Evolutionary conservation across 1,140 invertebrate species (phyloP).

Genomic region (Chymomyza costata): DNA sequence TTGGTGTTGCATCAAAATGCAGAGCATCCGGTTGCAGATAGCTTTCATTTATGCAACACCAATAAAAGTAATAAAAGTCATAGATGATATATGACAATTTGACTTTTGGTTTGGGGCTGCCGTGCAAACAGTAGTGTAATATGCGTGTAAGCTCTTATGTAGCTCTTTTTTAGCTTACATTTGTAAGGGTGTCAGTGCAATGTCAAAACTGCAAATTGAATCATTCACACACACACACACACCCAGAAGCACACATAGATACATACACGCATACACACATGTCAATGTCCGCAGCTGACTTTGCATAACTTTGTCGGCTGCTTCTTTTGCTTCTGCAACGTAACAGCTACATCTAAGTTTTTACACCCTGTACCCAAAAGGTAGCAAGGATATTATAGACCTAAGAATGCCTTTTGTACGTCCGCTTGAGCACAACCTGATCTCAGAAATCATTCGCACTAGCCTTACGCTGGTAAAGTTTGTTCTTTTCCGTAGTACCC

Average conservation of each 20-base stretch:
- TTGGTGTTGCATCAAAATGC: slow-evolving; percentile 13
- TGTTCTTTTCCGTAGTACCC: too few relatives aligned
- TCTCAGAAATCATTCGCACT: too few relatives aligned
- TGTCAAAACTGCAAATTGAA: slow-evolving; percentile 69
- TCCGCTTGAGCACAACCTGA: too few relatives aligned
- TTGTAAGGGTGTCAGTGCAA: slow-evolving; percentile 25
- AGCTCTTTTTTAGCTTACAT: background rate
- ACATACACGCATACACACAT: slow-evolving; percentile 30
- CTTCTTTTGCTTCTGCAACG: slow-evolving; percentile 28
- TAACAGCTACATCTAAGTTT: slow-evolving; percentile 46
- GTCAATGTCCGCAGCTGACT: slow-evolving; percentile 69
- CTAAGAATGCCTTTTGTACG: too few relatives aligned
- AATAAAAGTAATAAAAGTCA: slow-evolving; percentile 66
- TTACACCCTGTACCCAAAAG: slow-evolving; percentile 17
- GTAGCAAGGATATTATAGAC: too few relatives aligned
- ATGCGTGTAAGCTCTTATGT: slow-evolving; percentile 4
- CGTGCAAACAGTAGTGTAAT: slow-evolving; percentile 8
- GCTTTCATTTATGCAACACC: background rate
- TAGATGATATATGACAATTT: slow-evolving; percentile 70
- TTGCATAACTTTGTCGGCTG: slow-evolving; percentile 62
- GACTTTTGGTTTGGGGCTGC: slow-evolving; percentile 38
- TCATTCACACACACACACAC: slow-evolving; percentile 29
- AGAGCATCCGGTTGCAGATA: too few relatives aligned
- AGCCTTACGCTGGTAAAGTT: background rate
- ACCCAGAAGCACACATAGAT: slow-evolving; percentile 19